Base-by-base conservation (phyloP, 1,140 invertebrate species). In the Pollicipes pollicipes region DNA sequence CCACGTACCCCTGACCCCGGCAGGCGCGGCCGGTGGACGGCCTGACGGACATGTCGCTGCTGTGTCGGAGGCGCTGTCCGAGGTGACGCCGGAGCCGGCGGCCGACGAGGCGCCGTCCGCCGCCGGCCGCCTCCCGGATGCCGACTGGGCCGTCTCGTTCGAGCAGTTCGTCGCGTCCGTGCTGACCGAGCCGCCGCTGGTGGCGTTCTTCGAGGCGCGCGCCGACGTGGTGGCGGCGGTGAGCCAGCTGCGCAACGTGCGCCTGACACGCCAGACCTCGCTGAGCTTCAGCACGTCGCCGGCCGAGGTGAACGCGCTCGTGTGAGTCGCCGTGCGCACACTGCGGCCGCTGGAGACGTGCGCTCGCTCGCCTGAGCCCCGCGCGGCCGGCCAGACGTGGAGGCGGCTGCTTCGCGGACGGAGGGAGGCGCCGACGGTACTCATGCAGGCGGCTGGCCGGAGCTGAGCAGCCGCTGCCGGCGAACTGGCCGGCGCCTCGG, bases 101-200 rank as follows among this genome's bases (percentile, higher is more conserved):
- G 45, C 10, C 17, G 45, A 21, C 17, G 45, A 58, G 45, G 2
- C 2, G 10, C 17, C 10, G 45, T 13, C 45, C 45, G 8, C 45
- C 45, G 45, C 13, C 8, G 45, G 45, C 17, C 2, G 2, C 45
- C 45, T 17, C n/a, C n/a, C 45, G 10, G 45, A 58, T 21, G 45
- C 45, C 45, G 45, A 58, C 45, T 95, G 91, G 91, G 87, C 86
- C 26, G 90, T 95, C 74, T 89, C 88, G 0, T 87, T 91, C 73
- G 91, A 96, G 79, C 93, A 97, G 77, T 94, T 96, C 80, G 79
- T 95, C 67, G 90, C 89, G 0, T 88, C 89, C 28, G 84, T 90
- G 73, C 80, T 93, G 32, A 89, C 88, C 32, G 88, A 90, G 73
- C 83, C 85, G 68, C 82, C 84, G 13, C 83, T 95, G 69, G 86